Evolutionary conservation across 2,797 vertebrate species (phyloP).

Genomic region (Phataginus tricuspis): DNA sequence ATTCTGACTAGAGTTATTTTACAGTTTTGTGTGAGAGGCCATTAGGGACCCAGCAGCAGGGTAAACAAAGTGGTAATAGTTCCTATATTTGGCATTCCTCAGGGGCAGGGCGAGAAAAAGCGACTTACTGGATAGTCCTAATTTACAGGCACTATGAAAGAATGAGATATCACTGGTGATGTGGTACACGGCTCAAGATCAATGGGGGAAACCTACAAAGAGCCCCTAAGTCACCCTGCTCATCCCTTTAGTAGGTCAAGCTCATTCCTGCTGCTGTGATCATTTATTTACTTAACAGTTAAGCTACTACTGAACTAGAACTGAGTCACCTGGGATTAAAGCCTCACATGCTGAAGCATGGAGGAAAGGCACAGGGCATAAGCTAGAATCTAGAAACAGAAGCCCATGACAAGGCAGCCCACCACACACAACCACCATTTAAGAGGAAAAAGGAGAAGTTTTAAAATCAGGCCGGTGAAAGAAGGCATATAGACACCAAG

Average conservation of each 20-base stretch:
- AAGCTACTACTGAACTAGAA: neutral
- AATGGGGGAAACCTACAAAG: neutral
- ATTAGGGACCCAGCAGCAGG: neutral
- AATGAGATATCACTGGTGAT: neutral
- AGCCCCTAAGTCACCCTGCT: neutral
- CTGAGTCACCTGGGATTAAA: neutral
- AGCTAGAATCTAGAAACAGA: neutral
- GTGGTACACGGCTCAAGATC: neutral
- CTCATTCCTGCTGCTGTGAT: neutral
- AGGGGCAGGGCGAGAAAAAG: neutral
- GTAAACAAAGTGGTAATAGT: neutral
- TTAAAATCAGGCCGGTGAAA: neutral
- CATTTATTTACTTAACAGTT: neutral
- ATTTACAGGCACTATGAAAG: neutral
- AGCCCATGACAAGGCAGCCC: neutral
- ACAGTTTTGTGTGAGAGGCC: neutral
- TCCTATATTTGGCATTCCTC: neutral
- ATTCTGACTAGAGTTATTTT: neutral
- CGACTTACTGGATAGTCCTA: neutral
- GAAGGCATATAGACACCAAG: neutral
- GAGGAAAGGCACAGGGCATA: neutral
- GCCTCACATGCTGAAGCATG: neutral
- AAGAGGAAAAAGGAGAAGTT: neutral
- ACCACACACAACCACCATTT: neutral
- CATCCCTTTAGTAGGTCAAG: neutral